These are phyloP conservation scores for Lucilia cuprina DNA, from an alignment of 1,140 invertebrate genomes.

Conservation along the genomic window DNA sequence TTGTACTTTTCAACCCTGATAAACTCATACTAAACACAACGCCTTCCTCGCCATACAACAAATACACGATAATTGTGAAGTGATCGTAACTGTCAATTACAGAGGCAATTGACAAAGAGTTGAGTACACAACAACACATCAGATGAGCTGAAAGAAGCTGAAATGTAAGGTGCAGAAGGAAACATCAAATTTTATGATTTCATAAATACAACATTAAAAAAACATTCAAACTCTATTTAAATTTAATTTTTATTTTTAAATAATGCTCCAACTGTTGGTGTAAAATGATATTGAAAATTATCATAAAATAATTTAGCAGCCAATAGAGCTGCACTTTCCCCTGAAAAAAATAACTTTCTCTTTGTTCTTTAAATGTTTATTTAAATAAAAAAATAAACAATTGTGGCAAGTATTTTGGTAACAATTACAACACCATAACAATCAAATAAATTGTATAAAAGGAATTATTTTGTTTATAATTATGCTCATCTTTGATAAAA, in stretches of 20 bases:
- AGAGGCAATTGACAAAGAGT: conserved; percentile 8
- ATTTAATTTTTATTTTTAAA: not conserved
- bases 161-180: conserved; percentile 37
- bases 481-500: not conserved
- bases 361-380: not conserved
- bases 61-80: conserved; percentile 21
- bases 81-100: conserved; percentile 35
- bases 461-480: conserved; percentile 15
- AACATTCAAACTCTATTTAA: not conserved
- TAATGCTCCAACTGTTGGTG: not conserved
- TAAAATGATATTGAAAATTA: not conserved
- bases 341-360: not conserved
- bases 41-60: not conserved
- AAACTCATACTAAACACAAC: not conserved
- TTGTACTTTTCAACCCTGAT: too few species aligned
- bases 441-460: not conserved
- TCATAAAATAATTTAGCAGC: not conserved
- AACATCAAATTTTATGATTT: conserved; percentile 63
- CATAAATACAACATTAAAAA: conserved; percentile 51
- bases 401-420: not conserved
- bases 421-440: not conserved
- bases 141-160: not conserved
- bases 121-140: not conserved
- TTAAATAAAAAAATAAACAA: not conserved
- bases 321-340: too few species aligned